A percentile compares a stretch with the other conserved stretches of the same genome.
Conservation (phyloP, 2,797 vertebrate genomes). For the Pteropus rufus region DNA sequence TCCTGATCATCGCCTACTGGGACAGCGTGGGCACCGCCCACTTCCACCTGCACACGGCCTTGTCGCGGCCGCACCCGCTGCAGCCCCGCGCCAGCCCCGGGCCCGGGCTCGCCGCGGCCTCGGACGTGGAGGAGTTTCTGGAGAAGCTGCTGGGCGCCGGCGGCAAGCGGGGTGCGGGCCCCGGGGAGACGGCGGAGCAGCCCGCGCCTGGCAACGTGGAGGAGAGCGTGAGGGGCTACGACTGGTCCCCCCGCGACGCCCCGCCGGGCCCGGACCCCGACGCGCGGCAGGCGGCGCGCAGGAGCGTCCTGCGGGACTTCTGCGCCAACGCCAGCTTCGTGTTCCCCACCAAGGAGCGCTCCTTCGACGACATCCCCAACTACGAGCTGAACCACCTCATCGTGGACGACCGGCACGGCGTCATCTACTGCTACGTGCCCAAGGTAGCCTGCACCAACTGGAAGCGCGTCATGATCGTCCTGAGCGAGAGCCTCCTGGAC, state of each 20-base stretch:
- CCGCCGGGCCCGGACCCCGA: slow-evolving; percentile 83
- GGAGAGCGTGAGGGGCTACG: slow-evolving; percentile 88
- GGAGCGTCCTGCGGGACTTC: slow-evolving; percentile 85
- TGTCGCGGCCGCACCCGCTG: slow-evolving; percentile 86
- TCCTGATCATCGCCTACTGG: slow-evolving; percentile 98
- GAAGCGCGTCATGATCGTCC: slow-evolving; percentile 98
- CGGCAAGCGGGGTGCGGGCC: slow-evolving; percentile 51
- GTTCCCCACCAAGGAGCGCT: slow-evolving; percentile 94
- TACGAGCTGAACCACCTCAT: slow-evolving; percentile 97
- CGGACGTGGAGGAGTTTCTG: slow-evolving; percentile 80
- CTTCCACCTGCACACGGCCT: slow-evolving; percentile 90
- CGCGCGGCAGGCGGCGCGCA: slow-evolving; percentile 86
- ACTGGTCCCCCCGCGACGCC: slow-evolving; percentile 88
- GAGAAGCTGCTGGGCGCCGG: slow-evolving; percentile 84
- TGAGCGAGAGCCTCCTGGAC: slow-evolving; percentile 92
- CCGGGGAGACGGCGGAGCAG: slow-evolving; percentile 66
- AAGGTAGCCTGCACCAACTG: slow-evolving; percentile 99
- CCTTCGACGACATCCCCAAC: slow-evolving; percentile 97
- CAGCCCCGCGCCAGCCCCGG: slow-evolving; percentile 74
- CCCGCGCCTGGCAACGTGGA: slow-evolving; percentile 77
- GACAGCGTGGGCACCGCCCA: slow-evolving; percentile 92
- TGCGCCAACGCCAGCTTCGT: slow-evolving; percentile 89
- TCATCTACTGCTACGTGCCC: slow-evolving; percentile 98
- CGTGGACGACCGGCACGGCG: slow-evolving; percentile 95
- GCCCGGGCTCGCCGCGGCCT: neutral